Conservation (phyloP, 2,888 invertebrate species). For the Malachius bipustulatus region DNA sequence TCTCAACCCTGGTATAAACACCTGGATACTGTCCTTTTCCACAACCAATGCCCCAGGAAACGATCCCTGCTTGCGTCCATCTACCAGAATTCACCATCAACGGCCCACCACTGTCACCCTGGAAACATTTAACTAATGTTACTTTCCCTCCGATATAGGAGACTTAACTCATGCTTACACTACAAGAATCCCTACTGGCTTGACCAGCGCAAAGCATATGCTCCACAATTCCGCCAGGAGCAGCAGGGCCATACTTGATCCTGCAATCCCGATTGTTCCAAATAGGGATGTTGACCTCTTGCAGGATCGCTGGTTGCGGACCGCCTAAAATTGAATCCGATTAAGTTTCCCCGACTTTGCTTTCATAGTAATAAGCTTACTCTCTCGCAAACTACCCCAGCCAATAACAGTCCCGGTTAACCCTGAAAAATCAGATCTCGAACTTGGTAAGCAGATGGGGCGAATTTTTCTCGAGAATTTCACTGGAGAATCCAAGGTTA, state of each 20-base stretch:
- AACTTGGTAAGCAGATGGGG: conserved; percentile 63
- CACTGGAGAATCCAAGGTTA: conserved; percentile 68
- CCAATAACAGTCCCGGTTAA: conserved; percentile 71
- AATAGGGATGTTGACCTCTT: conserved; percentile 74
- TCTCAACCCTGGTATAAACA: conserved; percentile 75
- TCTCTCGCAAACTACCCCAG: conserved; percentile 76
- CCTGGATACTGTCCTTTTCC: conserved; percentile 87
- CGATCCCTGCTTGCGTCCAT: conserved; percentile 78
- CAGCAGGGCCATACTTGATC: conserved; percentile 67
- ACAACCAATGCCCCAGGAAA: conserved; percentile 87
- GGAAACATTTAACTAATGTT: conserved; percentile 22
- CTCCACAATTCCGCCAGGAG: conserved; percentile 81
- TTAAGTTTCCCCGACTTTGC: too few species aligned
- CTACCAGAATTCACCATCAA: conserved; percentile 65
- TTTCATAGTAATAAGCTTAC: conserved; percentile 45
- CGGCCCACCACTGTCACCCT: conserved; percentile 87
- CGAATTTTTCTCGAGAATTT: conserved; percentile 57
- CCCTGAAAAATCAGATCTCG: conserved; percentile 49
- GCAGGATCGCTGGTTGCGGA: conserved; percentile 66
- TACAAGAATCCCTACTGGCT: conserved; percentile 77
- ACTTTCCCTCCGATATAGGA: too few species aligned
- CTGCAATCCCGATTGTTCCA: conserved; percentile 72
- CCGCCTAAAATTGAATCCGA: too few species aligned
- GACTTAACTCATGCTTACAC: conserved; percentile 53
- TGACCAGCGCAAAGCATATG: conserved; percentile 82